Conservation (phyloP, 2,888 invertebrate genomes). For the Pilophorus perplexus region DNA sequence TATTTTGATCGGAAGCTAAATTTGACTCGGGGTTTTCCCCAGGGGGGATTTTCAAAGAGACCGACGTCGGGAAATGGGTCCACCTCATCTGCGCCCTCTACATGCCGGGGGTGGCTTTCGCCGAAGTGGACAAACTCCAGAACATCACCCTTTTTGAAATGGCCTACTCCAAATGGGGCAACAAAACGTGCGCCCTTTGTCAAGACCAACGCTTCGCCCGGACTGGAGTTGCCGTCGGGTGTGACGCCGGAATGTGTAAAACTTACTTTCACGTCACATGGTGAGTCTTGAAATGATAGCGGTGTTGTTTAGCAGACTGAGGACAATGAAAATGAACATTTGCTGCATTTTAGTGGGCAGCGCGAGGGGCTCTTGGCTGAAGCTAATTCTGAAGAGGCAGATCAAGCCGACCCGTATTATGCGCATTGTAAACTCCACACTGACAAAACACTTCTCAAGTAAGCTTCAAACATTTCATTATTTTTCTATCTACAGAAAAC, state of each 20-base stretch:
- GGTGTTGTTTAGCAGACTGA: too few species aligned
- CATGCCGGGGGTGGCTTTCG: constrained; percentile 95
- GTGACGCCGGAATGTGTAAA: constrained; percentile 98
- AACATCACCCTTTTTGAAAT: constrained; percentile 95
- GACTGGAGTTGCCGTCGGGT: constrained; percentile 93
- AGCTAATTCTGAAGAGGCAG: constrained; percentile 83
- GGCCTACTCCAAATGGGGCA: constrained; percentile 96
- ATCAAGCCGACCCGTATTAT: constrained; percentile 94
- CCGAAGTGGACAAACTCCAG: constrained; percentile 86
- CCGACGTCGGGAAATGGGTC: constrained; percentile 97
- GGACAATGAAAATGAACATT: too few species aligned
- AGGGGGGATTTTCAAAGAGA: constrained; percentile 92
- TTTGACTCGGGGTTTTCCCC: constrained; percentile 38
- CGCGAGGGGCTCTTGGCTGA: constrained; percentile 89
- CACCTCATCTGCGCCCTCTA: constrained; percentile 97
- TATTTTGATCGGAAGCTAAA: too few species aligned
- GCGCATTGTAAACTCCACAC: constrained; percentile 95
- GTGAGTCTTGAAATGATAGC: too few species aligned
- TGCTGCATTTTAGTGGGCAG: constrained; percentile 68
- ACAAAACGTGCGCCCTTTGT: constrained; percentile 86
- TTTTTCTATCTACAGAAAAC: neutral
- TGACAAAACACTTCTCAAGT: constrained; percentile 77
- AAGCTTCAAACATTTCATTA: constrained; percentile 4
- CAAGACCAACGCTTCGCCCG: constrained; percentile 80
- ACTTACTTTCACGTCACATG: constrained; percentile 98